Evolutionary conservation across 2,888 invertebrate genomes (phyloP).

Genomic region (Troides helena): DNA sequence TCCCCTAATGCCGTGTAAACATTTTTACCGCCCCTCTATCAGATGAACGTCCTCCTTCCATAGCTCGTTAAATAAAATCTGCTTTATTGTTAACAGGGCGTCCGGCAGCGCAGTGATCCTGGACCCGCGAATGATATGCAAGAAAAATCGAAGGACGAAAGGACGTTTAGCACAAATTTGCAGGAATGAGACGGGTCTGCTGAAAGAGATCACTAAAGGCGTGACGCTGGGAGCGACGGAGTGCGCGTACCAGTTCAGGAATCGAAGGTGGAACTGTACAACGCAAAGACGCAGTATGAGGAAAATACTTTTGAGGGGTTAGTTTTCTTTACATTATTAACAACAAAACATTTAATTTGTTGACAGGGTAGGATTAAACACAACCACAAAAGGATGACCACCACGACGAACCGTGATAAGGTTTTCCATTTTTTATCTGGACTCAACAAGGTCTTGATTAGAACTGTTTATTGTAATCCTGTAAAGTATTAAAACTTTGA

Average conservation of each 20-base stretch:
- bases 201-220: conserved; percentile 91
- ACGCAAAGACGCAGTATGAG: conserved; percentile 88
- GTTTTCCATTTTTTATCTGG: no score
- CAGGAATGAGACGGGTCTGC: conserved; percentile 87
- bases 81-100: conserved; percentile 79
- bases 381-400: no score
- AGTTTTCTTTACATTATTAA: conserved; percentile 41
- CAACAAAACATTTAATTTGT: neutral
- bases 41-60: no score
- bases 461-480: no score
- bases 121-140: conserved; percentile 93
- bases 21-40: no score
- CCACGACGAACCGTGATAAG: no score
- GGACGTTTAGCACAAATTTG: conserved; percentile 91
- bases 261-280: conserved; percentile 94
- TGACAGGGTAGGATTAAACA: neutral
- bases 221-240: conserved; percentile 90
- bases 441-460: no score
- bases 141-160: conserved; percentile 88
- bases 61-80: neutral
- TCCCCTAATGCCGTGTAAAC: no score
- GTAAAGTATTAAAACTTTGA: no score
- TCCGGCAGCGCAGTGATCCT: conserved; percentile 92
- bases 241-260: conserved; percentile 92
- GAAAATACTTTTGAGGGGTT: conserved; percentile 93